Evolutionary conservation across 1,140 invertebrate genomes (phyloP), one percentile per base, ranked within the genome.

Genomic region (Drosophila tsacasi): DNA sequence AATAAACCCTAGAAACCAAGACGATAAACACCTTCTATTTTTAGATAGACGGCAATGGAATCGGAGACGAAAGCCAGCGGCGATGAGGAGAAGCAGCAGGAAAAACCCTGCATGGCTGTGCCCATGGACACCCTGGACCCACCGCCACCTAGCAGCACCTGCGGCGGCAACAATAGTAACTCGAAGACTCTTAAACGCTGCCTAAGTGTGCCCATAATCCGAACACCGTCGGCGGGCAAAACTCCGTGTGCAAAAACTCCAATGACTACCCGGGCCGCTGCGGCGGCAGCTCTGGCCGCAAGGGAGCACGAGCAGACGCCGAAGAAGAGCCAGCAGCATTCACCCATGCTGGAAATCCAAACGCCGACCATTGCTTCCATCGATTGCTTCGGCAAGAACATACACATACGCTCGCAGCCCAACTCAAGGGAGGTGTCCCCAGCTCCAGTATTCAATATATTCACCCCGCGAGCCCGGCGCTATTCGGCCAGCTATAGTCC

Each of bases 401-500:
- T 83, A 54, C 86, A 90, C 71, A 90, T 90, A 37, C 81, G 90
- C 23, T 92, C 91, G 35, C 91, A 92, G 55, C 91, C 91, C 23
- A 91, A 65, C 27, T 92, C 92, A 0, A 63, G 83, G n/a, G 91
- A 92, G 54, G 91, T 92, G 17, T 91, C 89, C 15, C 92, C 84
- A 6, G 78, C 85, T 10, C 94, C 94, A 27, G 93, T 94, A 55
- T 95, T 95, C 62, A 95, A 95, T 91, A 91, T 95, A 58, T 95
- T 95, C 89, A 94, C 94, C 42, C 94, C 94, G 75, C 92, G 97
- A 75, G 95, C 96, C 59, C 94, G 97, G 61, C 95, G 97, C 79
- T 97, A 97, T 92, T 97, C 97, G 92, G 96, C 97, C 66, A 97
- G 96, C 93, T 97, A 96, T 93, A 97, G 96, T 86, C 95, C 95